Evolutionary conservation across 2,113 vertebrate genomes (phyloP), one percentile per base, ranked within the genome.

Genomic region (Paratilapia polleni): DNA sequence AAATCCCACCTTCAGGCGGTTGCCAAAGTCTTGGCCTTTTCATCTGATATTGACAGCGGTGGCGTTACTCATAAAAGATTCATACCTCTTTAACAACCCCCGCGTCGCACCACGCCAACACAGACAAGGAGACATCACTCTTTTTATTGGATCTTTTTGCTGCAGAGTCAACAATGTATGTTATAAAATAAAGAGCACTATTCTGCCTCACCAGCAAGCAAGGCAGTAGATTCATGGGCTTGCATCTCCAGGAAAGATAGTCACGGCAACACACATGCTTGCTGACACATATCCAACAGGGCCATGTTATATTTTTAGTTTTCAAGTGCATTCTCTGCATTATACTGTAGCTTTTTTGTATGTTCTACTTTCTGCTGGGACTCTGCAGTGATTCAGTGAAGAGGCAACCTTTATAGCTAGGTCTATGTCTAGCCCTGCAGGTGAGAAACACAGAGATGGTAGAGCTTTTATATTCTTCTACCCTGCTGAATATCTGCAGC

Each of bases 1-100:
- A 82, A 88, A 62, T 83, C 63, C 52, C 54, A 14, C 66, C 61
- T 43, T 52, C 2, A n/a, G 43, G 54, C 34, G 2, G 64, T 52
- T 62, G 82, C 64, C 87, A 61, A 41, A 73, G 49, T 86, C 84
- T 82, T 43, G 2, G 70, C 70, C 74, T 87, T 86, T 89, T 85
- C 76, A 83, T 91, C 88, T 77, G 77, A 81, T 93, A 92, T 89
- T 82, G 87, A 92, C 81, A 60, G 83, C 36, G 24, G 64, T 79
- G 87, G 84, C 68, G 61, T 91, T 90, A 89, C 93, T 93, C 92
- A 94, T 95, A 89, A 95, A 95, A 94, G 86, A 94, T 95, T 95
- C 83, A 95, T 88, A 60, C 73, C 82, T 86, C 87, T 94, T 93
- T 94, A 94, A 94, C 90, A 91, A 87, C 89, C 84, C 66, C 87